Evolutionary conservation across 2,888 invertebrate species (phyloP), one percentile per base, ranked within the genome.

Genomic region (Ophion costatus): DNA sequence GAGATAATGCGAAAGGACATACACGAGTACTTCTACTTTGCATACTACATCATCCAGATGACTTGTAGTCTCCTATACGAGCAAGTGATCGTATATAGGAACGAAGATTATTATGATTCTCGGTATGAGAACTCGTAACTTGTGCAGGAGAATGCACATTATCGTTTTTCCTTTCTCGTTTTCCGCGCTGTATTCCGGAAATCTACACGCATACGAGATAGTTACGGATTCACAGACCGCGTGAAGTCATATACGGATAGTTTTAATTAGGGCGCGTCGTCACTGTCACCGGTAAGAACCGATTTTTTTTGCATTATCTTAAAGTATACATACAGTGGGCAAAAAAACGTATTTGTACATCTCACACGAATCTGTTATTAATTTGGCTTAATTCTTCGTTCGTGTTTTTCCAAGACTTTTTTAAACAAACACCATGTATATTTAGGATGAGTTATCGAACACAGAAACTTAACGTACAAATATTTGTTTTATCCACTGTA

Each of bases 111-210:
- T 71, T 79, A 71, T 51, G 75, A 66, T 79, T 82, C 71, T 74
- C 42, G 66, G 82, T 82, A 82, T 56, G 61, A 71, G 38, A 73
- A 64, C 75, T 82, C 82, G 75, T 84, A 84, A 85, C 76, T 85
- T 33, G 76, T 73, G 81, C 56, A 9, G 51, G 38, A 45, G 82
- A 85, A 82, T 73, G 79, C 79, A 79, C 74, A 67, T 79, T 66
- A 71, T 77, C 56, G 64, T 45, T 69, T 33, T 17, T 63, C 22
- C 38, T 22, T 45, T 64, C 22, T 64, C 45, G 56, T 51, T 38
- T 64, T 71, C 63, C 61, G 20, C 51, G 33, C 42, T 64, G 69
- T 51, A 17, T 29, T 83, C 66, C 64, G 75, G 59, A 70, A 84
- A 75, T 75, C 0, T 38, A 38, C 51, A 56, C 51, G 24, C 75